Percentiles rank a stretch among this genome's conserved stretches.
phyloP scores from a whole-genome alignment of 2,797 vertebrate species.

The Masticophis lateralis region DNA sequence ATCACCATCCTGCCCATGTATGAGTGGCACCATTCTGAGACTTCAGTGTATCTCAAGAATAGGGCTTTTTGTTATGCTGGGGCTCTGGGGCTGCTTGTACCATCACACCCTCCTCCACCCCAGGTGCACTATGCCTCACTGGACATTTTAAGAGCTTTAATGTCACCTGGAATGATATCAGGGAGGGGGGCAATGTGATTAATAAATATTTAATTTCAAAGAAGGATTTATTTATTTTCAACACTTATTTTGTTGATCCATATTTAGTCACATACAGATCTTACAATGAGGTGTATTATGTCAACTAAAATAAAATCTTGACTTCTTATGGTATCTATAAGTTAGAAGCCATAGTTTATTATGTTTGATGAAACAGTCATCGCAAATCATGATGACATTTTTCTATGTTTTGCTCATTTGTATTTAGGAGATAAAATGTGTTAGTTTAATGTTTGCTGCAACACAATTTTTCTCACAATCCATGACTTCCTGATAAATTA shows the following conservation, averaged over 20 bases:
- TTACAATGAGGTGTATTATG: not conserved
- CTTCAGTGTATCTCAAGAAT: too few relatives aligned
- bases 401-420: not conserved
- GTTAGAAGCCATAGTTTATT: not conserved
- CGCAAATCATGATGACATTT: not conserved
- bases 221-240: not conserved
- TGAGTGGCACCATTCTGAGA: too few relatives aligned
- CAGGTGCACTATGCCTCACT: not conserved
- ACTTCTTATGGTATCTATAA: not conserved
- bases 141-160: not conserved
- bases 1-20: not conserved
- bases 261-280: not conserved
- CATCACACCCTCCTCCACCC: not conserved
- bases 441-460: not conserved
- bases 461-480: not conserved
- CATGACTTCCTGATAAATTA: not conserved
- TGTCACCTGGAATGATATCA: not conserved
- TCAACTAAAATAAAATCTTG: not conserved
- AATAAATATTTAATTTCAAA: not conserved
- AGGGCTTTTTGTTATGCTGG: not conserved
- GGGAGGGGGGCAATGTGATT: not conserved
- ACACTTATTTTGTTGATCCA: not conserved
- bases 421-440: not conserved
- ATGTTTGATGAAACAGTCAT: not conserved
- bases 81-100: not conserved